Percentiles rank a stretch among this genome's conserved stretches.
phyloP scores from a whole-genome alignment of 2,797 vertebrate species.

The Masticophis lateralis region DNA sequence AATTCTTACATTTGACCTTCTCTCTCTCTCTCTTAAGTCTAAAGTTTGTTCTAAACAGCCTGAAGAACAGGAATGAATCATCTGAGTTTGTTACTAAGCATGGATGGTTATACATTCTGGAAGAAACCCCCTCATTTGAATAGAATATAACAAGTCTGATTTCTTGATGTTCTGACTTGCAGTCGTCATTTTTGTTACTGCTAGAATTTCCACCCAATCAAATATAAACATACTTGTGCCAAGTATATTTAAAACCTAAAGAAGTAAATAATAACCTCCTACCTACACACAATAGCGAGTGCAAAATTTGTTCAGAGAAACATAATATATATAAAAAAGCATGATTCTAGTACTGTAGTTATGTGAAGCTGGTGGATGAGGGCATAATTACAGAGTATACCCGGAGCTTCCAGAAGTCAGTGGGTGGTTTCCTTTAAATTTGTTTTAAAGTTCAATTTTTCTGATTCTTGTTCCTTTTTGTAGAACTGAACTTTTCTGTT shows the following conservation, averaged over 20 bases:
- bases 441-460: background rate
- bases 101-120: background rate
- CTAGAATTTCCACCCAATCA: background rate
- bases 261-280: background rate
- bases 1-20: background rate
- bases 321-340: background rate
- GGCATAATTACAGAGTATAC: constrained; percentile 55
- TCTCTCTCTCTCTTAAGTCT: background rate
- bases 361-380: constrained; percentile 36
- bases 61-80: background rate
- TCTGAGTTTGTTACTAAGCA: background rate
- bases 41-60: background rate
- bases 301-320: background rate
- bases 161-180: background rate
- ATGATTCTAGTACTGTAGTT: constrained; percentile 6
- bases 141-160: background rate
- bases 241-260: constrained; percentile 13
- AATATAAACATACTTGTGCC: background rate
- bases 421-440: background rate
- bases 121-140: background rate
- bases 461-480: constrained; percentile 37
- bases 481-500: fast-evolving
- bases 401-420: constrained; percentile 31
- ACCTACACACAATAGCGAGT: background rate
- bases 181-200: background rate